A percentile compares a stretch with the other conserved stretches of the same genome.
Evolutionary conservation across 2,113 vertebrate genomes (phyloP).

Genomic region (Tragulus kanchil): DNA sequence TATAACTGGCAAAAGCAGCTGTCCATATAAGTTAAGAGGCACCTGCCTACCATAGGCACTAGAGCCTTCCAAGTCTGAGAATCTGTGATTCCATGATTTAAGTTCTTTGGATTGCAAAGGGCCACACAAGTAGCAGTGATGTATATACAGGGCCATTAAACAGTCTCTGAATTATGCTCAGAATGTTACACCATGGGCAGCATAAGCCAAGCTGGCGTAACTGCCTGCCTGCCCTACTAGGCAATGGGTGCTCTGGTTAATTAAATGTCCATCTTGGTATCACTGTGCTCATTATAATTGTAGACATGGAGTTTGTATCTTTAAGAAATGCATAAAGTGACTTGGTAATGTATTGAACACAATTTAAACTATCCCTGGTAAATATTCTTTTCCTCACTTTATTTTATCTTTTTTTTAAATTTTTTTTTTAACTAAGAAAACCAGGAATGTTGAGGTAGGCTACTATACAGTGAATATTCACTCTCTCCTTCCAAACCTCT

Average conservation of each 20-base stretch:
- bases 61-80: background rate
- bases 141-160: background rate
- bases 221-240: background rate
- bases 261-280: background rate
- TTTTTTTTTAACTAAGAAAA: background rate
- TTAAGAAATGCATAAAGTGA: slow-evolving; percentile 30
- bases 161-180: slow-evolving; percentile 25
- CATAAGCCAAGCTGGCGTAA: background rate
- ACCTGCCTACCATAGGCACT: background rate
- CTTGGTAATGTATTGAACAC: background rate
- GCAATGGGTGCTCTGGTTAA: background rate
- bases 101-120: background rate
- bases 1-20: slow-evolving; percentile 10
- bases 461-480: background rate
- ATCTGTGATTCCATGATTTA: slow-evolving; percentile 33
- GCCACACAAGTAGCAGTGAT: slow-evolving; percentile 52
- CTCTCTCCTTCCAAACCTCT: background rate
- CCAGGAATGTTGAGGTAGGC: background rate
- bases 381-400: background rate
- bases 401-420: background rate
- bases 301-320: slow-evolving; percentile 2
- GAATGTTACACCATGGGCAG: background rate
- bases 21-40: background rate
- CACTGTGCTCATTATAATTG: background rate
- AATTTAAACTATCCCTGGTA: slow-evolving; percentile 45